These are phyloP conservation scores for Leptinotarsa rubiginosa DNA, from an alignment of 2,888 invertebrate species.

Conservation along the genomic window DNA sequence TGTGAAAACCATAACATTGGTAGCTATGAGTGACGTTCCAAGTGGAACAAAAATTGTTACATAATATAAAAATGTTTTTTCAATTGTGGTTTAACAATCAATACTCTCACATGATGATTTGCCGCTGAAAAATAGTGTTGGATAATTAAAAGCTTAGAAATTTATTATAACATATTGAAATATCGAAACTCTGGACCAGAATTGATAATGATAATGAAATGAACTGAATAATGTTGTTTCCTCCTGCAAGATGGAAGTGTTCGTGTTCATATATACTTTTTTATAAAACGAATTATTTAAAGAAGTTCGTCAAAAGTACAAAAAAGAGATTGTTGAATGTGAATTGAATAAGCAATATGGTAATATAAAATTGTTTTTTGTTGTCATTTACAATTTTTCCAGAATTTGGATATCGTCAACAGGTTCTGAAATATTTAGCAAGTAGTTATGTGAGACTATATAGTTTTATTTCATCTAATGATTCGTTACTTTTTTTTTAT, in stretches of 20 bases:
- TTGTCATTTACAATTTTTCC: too few species aligned
- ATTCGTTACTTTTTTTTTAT: conserved; percentile 23
- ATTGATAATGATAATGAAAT: too few species aligned
- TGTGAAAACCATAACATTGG: not conserved
- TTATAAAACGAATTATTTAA: too few species aligned
- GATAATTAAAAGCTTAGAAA: not conserved
- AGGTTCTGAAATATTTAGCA: not conserved
- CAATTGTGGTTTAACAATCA: not conserved
- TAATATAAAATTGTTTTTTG: too few species aligned
- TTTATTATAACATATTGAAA: not conserved
- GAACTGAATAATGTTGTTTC: too few species aligned
- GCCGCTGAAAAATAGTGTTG: not conserved
- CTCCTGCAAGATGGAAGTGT: too few species aligned
- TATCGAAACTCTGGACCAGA: not conserved
- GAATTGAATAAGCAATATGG: too few species aligned
- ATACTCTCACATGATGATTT: not conserved
- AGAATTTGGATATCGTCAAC: not conserved
- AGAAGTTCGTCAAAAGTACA: too few species aligned
- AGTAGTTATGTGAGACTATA: conserved; percentile 10
- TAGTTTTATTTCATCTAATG: conserved; percentile 9
- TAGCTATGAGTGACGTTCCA: not conserved
- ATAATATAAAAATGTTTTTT: not conserved
- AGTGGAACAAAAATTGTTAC: not conserved
- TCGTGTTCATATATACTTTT: too few species aligned
- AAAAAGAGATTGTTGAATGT: too few species aligned